Evolutionary conservation across 2,113 vertebrate genomes (phyloP), one percentile per base, ranked within the genome.

Genomic region (Bolborhynchus lineola): DNA sequence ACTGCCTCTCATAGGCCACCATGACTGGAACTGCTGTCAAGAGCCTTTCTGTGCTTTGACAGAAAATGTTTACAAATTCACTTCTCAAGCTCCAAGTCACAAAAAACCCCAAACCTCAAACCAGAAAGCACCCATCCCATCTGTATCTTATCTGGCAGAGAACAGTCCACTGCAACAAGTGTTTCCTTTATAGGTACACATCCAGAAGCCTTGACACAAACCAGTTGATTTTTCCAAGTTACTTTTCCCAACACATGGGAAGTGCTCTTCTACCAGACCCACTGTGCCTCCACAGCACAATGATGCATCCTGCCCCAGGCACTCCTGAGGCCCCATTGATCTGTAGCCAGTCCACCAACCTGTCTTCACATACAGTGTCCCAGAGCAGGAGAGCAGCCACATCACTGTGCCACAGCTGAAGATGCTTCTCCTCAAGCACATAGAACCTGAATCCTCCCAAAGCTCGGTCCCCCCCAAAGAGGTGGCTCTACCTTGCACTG

Each of bases 221-320:
- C 2, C 8, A 42, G 19, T 37, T 68, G 9, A 41, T 44, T 69
- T 90, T 77, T 65, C 47, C 24, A 69, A 76, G 21, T 31, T 72
- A 44, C 10, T 44, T 70, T 57, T 44, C 37, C 49, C 20, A 87
- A 35, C 10, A 49, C 31, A 39, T 3, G 10, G 9, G 12, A 57
- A n/a, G 11, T 10, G 3, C 23, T 65, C 35, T 63, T 68, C 28
- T 52, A 50, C 31, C 3, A 6, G 42, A 65, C 3, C 20, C 68
- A 44, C 35, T 29, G 8, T 53, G n/a, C 18, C 17, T 62, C 28
- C 7, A 3, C 23, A 85, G 57, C 33, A 33, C 33, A 70, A 14
- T 0, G 1, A 16, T 44, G 59, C 29, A 70, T 53, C 41, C 31
- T 81, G 63, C 6, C 31, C 50, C 2, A 1, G 17, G 13, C 35